phyloP scores from a whole-genome alignment of 2,888 invertebrate species.

The Cotesia congregata region DNA sequence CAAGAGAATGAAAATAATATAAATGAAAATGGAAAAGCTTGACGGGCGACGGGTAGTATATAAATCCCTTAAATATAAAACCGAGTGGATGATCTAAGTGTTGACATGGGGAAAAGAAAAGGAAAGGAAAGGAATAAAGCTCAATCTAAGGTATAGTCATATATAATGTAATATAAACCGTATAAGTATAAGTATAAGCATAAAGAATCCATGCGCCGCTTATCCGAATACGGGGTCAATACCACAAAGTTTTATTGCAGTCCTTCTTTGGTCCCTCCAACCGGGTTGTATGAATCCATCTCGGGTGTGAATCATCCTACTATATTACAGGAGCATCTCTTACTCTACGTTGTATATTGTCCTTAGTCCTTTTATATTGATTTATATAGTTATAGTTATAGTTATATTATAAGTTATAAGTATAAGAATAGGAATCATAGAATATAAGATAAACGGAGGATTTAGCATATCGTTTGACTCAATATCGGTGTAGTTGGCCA shows the following conservation, averaged over 20 bases:
- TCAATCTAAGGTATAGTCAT: not conserved
- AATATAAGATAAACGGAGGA: slow-evolving; percentile 46
- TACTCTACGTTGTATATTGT: slow-evolving; percentile 6
- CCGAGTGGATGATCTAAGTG: slow-evolving; percentile 25
- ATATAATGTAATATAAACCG: no score
- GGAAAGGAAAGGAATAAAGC: slow-evolving; percentile 41
- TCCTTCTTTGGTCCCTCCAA: slow-evolving; percentile 33
- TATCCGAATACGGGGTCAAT: not conserved
- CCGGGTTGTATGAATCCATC: slow-evolving; percentile 37
- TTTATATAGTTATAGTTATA: not conserved
- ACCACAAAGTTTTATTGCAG: not conserved
- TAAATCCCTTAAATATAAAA: slow-evolving; percentile 6
- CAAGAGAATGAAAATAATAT: not conserved
- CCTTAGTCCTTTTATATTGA: not conserved
- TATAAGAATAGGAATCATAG: not conserved
- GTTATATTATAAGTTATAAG: no score
- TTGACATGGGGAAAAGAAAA: slow-evolving; percentile 40
- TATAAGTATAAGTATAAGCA: slow-evolving; percentile 13
- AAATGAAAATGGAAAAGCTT: not conserved
- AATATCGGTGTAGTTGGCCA: slow-evolving; percentile 40
- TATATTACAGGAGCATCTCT: not conserved
- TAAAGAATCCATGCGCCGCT: slow-evolving; percentile 40
- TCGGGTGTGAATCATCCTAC: slow-evolving; percentile 48
- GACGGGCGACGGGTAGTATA: no score
- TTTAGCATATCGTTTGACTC: slow-evolving; percentile 44